phyloP scores from a whole-genome alignment of 1,140 invertebrate species.

The Aricia agestis region DNA sequence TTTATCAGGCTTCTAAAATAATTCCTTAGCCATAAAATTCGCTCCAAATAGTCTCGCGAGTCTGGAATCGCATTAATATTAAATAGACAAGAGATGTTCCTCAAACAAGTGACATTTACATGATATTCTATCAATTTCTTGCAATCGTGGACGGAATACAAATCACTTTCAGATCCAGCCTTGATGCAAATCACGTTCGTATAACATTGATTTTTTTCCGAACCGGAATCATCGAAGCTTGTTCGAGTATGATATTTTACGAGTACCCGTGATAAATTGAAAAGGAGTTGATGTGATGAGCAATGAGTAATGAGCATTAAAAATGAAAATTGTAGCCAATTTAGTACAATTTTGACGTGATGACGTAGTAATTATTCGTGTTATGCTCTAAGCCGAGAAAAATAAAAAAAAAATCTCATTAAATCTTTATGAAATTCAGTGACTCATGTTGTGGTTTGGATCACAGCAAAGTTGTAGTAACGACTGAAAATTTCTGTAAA shows the following conservation, averaged over 20 bases:
- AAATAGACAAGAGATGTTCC: constrained; percentile 2
- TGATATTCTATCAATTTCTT: constrained; percentile 12
- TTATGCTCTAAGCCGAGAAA: too few species aligned
- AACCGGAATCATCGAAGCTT: background rate
- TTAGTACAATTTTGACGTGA: too few species aligned
- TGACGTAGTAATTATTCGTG: too few species aligned
- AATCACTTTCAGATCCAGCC: background rate
- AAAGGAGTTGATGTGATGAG: too few species aligned
- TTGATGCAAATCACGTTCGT: background rate
- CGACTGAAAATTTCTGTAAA: too few species aligned
- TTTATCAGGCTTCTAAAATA: background rate
- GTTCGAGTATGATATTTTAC: background rate
- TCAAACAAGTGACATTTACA: constrained; percentile 12
- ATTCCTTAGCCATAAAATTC: background rate
- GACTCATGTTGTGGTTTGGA: too few species aligned
- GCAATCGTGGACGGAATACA: background rate
- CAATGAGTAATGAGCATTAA: too few species aligned
- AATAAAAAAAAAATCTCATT: too few species aligned
- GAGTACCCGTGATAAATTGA: background rate
- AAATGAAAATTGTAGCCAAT: too few species aligned
- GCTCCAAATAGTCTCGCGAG: background rate
- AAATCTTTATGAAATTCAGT: too few species aligned
- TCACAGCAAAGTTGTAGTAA: too few species aligned
- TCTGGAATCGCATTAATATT: background rate
- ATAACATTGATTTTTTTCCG: background rate